These are phyloP conservation scores for Habroteleia sp. DNA, from an alignment of 2,888 invertebrate genomes.

Conservation along the genomic window DNA sequence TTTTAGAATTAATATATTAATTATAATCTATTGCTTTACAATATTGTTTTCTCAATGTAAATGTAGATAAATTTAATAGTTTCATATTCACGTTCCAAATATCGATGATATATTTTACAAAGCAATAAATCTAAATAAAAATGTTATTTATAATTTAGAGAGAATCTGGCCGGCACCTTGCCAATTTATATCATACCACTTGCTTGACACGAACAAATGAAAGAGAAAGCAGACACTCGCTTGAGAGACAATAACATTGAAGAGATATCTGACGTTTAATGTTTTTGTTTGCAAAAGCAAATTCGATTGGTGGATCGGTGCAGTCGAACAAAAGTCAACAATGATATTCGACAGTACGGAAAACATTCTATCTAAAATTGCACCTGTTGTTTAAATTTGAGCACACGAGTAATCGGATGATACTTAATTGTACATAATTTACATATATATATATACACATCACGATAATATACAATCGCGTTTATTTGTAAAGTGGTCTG, in stretches of 20 bases:
- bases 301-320: conserved; percentile 6
- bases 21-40: no score
- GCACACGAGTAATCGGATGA: conserved; percentile 46
- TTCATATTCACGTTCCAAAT: no score
- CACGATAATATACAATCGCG: conserved; percentile 66
- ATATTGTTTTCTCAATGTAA: no score
- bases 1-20: no score
- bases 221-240: conserved; percentile 17
- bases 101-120: no score
- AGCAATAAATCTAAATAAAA: conserved; percentile 22
- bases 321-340: conserved; percentile 23
- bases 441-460: conserved; percentile 33
- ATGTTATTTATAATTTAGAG: conserved; percentile 66
- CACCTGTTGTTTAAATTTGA: conserved; percentile 32
- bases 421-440: conserved; percentile 55
- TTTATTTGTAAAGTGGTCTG: conserved; percentile 43
- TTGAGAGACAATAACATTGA: conserved; percentile 18
- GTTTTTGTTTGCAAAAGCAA: conserved; percentile 15
- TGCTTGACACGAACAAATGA: conserved; percentile 47
- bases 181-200: conserved; percentile 67
- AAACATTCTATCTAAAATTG: conserved; percentile 20
- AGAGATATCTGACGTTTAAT: neutral
- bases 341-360: conserved; percentile 22
- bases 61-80: no score
- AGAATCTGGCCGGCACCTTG: conserved; percentile 71